phyloP scores from a whole-genome alignment of 2,888 invertebrate species.

The Drosophila picticornis region DNA sequence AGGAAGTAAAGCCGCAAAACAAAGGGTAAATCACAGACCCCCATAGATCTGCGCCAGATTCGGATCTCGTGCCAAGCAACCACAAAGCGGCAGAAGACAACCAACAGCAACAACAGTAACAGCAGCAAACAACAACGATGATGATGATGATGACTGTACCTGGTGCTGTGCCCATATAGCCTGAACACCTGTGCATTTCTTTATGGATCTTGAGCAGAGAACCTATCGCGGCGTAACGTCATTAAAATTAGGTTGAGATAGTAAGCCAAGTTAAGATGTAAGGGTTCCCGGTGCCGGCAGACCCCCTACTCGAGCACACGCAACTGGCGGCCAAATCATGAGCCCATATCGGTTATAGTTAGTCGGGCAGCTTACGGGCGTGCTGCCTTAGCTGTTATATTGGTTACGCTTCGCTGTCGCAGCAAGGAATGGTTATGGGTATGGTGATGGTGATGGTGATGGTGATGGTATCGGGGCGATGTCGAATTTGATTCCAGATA shows the following conservation, averaged over 20 bases:
- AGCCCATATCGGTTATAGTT: constrained; percentile 65
- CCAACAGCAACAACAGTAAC: constrained; percentile 7
- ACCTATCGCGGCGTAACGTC: constrained; percentile 81
- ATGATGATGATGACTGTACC: constrained; percentile 50
- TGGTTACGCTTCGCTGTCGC: constrained; percentile 76
- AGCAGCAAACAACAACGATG: constrained; percentile 7
- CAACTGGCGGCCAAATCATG: constrained; percentile 53
- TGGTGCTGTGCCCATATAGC: constrained; percentile 23
- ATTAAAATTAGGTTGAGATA: constrained; percentile 79
- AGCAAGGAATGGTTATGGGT: constrained; percentile 29
- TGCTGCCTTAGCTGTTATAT: constrained; percentile 49
- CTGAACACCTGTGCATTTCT: constrained; percentile 77
- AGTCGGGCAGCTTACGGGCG: constrained; percentile 42
- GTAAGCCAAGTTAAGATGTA: constrained; percentile 52
- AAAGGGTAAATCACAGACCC: constrained; percentile 74
- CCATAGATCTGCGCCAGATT: constrained; percentile 55
- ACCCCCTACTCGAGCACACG: constrained; percentile 40
- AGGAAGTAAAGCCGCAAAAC: constrained; percentile 44
- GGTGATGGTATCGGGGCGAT: constrained; percentile 36
- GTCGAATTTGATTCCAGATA: constrained; percentile 56
- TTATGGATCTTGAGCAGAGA: constrained; percentile 80
- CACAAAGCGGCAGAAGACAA: constrained; percentile 50
- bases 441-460: neutral
- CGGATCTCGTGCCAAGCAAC: constrained; percentile 74
- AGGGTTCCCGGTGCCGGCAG: constrained; percentile 47